phyloP scores from a whole-genome alignment of 2,888 invertebrate genomes.

The Cheilosia pagana region DNA sequence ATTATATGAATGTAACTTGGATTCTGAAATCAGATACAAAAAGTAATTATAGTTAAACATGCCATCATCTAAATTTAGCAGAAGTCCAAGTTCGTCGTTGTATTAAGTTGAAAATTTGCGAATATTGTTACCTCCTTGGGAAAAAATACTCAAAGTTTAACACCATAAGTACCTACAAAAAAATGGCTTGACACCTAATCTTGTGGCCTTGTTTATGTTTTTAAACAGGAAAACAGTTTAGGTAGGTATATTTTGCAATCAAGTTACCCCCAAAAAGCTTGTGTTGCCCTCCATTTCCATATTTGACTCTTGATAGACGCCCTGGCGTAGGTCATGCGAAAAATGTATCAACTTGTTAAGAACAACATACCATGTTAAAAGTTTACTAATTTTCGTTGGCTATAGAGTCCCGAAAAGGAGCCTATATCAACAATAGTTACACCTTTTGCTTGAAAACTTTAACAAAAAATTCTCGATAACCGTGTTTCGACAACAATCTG shows the following conservation, averaged over 20 bases:
- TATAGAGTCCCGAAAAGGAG: neutral
- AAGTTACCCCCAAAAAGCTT: neutral
- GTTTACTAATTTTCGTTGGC: neutral
- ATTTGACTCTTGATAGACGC: constrained; percentile 3
- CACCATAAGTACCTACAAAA: too few relatives aligned
- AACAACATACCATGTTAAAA: constrained; percentile 36
- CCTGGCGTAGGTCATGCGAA: constrained; percentile 25
- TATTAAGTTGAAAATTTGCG: too few relatives aligned
- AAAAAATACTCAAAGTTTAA: too few relatives aligned
- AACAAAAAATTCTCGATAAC: constrained; percentile 5
- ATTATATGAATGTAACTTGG: too few relatives aligned
- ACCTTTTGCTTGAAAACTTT: constrained; percentile 12
- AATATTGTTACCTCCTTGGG: too few relatives aligned
- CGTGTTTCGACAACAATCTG: constrained; percentile 37
- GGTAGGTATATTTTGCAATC: neutral
- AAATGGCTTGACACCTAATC: too few relatives aligned
- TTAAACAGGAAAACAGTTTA: neutral
- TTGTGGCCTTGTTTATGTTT: neutral
- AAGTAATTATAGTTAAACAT: too few relatives aligned
- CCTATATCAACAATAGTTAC: constrained; percentile 20
- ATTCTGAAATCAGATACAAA: too few relatives aligned
- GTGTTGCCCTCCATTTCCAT: constrained; percentile 13
- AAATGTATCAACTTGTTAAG: constrained; percentile 41
- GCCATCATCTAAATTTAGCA: too few relatives aligned
- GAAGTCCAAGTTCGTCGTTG: too few relatives aligned